Evolutionary conservation across 2,113 vertebrate species (phyloP), one percentile per base, ranked within the genome.

Genomic region (Galemys pyrenaicus): DNA sequence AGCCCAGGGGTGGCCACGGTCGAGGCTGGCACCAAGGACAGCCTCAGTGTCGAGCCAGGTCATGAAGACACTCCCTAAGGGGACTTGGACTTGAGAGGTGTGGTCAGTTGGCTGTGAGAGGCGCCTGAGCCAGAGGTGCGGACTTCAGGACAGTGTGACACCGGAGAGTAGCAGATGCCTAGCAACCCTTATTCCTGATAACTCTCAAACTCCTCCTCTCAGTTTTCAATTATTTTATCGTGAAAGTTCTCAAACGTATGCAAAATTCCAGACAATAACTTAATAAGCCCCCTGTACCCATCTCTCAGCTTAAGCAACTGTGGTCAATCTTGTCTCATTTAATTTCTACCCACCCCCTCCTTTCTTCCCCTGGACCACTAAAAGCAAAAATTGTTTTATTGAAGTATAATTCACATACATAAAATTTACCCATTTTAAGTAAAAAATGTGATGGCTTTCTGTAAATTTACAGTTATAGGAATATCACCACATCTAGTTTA

Each of bases 341-440:
- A 54, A 82, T 89, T 91, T 56, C 79, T 26, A 86, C 68, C 15
- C 58, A 81, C 54, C 86, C 35, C 22, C 32, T 83, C 58, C 62
- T 88, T 19, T 19, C 37, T 91, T 79, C 37, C n/a, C 58, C 58
- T 89, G 84, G 41, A 83, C 49, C n/a, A 46, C 94, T 89, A 86
- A 94, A 74, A 91, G 73, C 35, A 84, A 81, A 64, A 92, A 70
- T 22, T 78, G 68, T 32, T 95, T 96, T 95, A 89, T 20, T 41
- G 87, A 95, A 58, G 37, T 46, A 86, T 85, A 77, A 84, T 94
- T 94, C 90, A 74, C n/a, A 68, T 81, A 89, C 78, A 77, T 56
- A 92, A 92, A 92, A 87, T 92, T 71, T 24, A 77, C 16, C 67
- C 62, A 56, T 74, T 95, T 82, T 73, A 71, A 87, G 37, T 60